Base-by-base conservation (phyloP, 2,113 vertebrate genomes). In the Recurvirostra avosetta region DNA sequence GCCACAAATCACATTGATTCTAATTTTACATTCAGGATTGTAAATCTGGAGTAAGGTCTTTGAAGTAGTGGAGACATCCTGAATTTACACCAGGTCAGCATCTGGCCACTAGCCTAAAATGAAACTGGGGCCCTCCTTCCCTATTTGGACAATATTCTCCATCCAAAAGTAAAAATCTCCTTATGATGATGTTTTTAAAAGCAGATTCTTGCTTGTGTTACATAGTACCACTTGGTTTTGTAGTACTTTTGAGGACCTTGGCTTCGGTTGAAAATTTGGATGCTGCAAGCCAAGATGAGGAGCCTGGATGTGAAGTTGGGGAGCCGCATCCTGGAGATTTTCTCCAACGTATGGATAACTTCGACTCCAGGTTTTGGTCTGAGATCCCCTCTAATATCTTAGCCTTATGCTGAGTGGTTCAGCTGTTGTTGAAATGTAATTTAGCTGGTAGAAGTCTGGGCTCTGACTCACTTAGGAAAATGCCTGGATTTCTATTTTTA, bases 311-410 rank as follows among this genome's bases (percentile, higher is more conserved):
- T 52, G 72, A 61, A 20, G 2, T 0, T 78, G 76, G 40, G 41
- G 29, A 47, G 15, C 36, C 40, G 13, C 0, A 0, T 50, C 4
- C 0, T 14, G 20, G 27, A 12, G 29, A 41, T 63, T 25, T 77
- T 67, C 40, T 38, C 30, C 38, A 49, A 2, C 0, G 4, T 5
- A 6, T 27, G n/a, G 56, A 29, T n/a, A 34, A 47, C 5, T 81
- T 61, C 45, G 30, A 59, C 18, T 53, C 40, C 7, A 3, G 10
- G 7, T 19, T 94, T 88, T 49, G 26, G 19, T 71, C 36, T 68
- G 36, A 56, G 25, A 82, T 55, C 11, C 6, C 12, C 36, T 59
- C 27, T 71, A 26, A 30, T 16, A 47, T 27, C 38, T 58, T 15
- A 20, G 23, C 20, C 15, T 66, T 9, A 0, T 30, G 6, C 6